phyloP scores from a whole-genome alignment of 1,140 invertebrate species.

The Meloidogyne floridensis region DNA sequence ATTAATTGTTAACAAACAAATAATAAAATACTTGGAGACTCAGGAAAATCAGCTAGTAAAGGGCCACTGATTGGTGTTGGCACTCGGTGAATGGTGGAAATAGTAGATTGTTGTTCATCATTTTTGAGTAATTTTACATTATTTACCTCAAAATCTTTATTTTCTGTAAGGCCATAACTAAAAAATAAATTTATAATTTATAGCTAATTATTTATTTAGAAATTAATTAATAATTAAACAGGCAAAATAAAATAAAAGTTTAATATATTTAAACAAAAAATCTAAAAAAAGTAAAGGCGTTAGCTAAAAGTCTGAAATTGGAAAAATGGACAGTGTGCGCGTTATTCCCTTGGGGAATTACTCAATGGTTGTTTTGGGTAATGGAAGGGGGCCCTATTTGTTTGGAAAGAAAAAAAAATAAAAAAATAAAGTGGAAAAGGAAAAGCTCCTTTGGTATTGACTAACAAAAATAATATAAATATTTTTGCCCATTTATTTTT shows the following conservation, averaged over 20 bases:
- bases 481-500: background rate
- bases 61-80: conserved; percentile 6
- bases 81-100: background rate
- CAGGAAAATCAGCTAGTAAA: background rate
- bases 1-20: background rate
- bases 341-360: background rate
- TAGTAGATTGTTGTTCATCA: background rate
- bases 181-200: background rate
- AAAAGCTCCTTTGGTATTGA: background rate
- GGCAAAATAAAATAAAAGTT: background rate
- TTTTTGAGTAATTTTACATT: background rate
- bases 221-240: background rate
- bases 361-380: background rate
- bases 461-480: background rate
- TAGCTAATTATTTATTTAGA: background rate
- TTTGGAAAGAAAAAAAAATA: background rate
- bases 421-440: no score
- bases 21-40: background rate
- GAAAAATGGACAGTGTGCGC: background rate
- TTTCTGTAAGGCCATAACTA: conserved; percentile 6
- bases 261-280: background rate
- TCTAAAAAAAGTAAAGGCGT: background rate
- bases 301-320: background rate
- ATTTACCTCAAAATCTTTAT: background rate
- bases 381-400: background rate